Conservation (phyloP, 53 echinoderm and acorn worm species). For the Echinarachnius parma region DNA sequence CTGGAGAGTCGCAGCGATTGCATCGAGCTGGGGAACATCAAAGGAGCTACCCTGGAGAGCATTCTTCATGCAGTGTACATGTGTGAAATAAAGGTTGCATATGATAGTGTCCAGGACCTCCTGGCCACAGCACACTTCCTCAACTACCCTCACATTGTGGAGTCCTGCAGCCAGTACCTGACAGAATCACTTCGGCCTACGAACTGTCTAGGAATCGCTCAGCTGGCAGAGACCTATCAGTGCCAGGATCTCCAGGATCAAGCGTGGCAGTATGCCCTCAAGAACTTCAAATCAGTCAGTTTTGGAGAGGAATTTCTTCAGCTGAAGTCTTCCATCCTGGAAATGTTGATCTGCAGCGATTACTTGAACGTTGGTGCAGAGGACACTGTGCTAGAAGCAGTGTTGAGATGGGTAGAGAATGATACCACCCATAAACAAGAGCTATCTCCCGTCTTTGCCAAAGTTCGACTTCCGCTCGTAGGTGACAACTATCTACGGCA, state of each 20-base stretch:
- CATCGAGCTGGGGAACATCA: slow-evolving; percentile 51
- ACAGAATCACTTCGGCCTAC: slow-evolving; percentile 24
- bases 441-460: slow-evolving; percentile 47
- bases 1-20: slow-evolving; percentile 6
- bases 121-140: slow-evolving; percentile 61
- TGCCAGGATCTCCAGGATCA: slow-evolving; percentile 41
- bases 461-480: slow-evolving; percentile 61
- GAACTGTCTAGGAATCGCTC: slow-evolving; percentile 62
- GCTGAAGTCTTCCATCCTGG: slow-evolving; percentile 38
- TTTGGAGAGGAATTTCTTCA: slow-evolving; percentile 47
- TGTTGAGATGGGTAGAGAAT: slow-evolving; percentile 58
- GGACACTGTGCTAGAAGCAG: slow-evolving; percentile 60
- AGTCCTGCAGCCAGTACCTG: slow-evolving; percentile 52
- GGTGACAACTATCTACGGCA: slow-evolving; percentile 35
- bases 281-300: slow-evolving; percentile 41
- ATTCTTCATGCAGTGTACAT: slow-evolving; percentile 63
- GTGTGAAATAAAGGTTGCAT: slow-evolving; percentile 30
- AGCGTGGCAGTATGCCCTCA: slow-evolving; percentile 52
- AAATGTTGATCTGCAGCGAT: slow-evolving; percentile 44
- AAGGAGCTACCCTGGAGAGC: slow-evolving; percentile 29
- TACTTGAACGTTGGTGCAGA: slow-evolving; percentile 51
- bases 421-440: slow-evolving; percentile 30
- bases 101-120: slow-evolving; percentile 43
- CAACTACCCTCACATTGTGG: slow-evolving; percentile 49
- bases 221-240: slow-evolving; percentile 50